phyloP scores from a whole-genome alignment of 2,113 vertebrate species.

The Malurus alboscapulatus region DNA sequence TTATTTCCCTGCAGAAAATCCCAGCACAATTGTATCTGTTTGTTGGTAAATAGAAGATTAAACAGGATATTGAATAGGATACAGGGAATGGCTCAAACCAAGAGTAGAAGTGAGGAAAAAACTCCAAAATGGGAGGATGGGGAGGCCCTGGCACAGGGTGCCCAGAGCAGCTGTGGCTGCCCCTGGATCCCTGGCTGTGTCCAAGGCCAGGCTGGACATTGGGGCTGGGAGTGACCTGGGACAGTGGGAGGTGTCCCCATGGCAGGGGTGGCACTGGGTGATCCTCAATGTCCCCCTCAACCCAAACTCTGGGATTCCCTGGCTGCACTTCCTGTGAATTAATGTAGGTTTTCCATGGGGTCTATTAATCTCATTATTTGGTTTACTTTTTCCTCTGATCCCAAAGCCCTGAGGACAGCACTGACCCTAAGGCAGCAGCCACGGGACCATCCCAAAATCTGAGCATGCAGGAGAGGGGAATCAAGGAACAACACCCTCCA shows the following conservation, averaged over 20 bases:
- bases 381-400: too few species aligned
- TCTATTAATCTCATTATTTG: neutral
- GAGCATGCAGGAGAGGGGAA: fast-evolving
- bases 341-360: fast-evolving
- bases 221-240: neutral
- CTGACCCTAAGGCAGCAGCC: neutral
- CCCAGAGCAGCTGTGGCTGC: neutral
- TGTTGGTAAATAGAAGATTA: neutral
- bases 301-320: neutral
- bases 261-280: neutral
- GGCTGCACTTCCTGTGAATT: neutral
- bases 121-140: neutral
- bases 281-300: neutral
- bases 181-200: neutral
- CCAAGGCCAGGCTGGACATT: neutral
- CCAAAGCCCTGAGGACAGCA: neutral
- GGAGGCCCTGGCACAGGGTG: neutral
- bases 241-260: neutral
- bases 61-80: neutral
- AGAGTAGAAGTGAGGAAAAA: neutral
- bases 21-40: neutral
- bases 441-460: neutral
- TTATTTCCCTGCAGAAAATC: neutral
- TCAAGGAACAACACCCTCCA: fast-evolving
- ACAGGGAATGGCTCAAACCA: too few species aligned